Percentiles rank a stretch among this genome's conserved stretches.
phyloP scores from a whole-genome alignment of 2,888 invertebrate species.

The Pediacus dermestoides region DNA sequence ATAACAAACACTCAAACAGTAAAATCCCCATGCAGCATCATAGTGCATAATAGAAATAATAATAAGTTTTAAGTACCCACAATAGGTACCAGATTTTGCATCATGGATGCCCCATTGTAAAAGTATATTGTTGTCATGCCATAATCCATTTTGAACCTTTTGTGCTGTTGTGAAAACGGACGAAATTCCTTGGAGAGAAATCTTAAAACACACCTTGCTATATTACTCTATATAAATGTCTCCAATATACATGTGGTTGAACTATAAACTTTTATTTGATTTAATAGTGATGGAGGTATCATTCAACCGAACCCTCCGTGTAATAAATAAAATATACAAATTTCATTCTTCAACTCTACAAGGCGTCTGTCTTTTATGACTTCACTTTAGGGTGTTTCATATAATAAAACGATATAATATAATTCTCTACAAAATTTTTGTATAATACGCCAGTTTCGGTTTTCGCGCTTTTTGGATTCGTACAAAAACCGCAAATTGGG shows the following conservation, averaged over 20 bases:
- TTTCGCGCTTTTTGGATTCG: too few species aligned
- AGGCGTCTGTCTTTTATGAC: conserved; percentile 27
- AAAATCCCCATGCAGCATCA: too few species aligned
- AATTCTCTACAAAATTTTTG: too few species aligned
- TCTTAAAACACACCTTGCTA: conserved; percentile 34
- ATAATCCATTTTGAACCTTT: background rate
- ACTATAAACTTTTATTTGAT: conserved; percentile 46
- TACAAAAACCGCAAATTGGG: too few species aligned
- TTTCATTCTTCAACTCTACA: conserved; percentile 26
- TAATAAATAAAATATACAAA: conserved; percentile 35
- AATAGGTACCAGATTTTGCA: conserved; percentile 20
- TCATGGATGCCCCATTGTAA: conserved; percentile 2
- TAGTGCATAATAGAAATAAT: too few species aligned
- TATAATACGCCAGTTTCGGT: too few species aligned
- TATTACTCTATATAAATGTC: conserved; percentile 34
- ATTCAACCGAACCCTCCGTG: conserved; percentile 29
- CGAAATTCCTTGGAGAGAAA: conserved; percentile 5
- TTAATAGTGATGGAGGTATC: conserved; percentile 37
- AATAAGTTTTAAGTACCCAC: too few species aligned
- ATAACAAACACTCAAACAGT: too few species aligned
- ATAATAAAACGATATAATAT: conserved; percentile 16
- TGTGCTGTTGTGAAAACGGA: conserved; percentile 1
- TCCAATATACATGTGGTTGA: conserved; percentile 41
- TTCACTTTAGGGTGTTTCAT: conserved; percentile 19
- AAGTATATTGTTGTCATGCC: conserved; percentile 6